These are phyloP conservation scores for Illadopsis cleaveri DNA, from an alignment of 2,113 vertebrate genomes.

Conservation along the genomic window DNA sequence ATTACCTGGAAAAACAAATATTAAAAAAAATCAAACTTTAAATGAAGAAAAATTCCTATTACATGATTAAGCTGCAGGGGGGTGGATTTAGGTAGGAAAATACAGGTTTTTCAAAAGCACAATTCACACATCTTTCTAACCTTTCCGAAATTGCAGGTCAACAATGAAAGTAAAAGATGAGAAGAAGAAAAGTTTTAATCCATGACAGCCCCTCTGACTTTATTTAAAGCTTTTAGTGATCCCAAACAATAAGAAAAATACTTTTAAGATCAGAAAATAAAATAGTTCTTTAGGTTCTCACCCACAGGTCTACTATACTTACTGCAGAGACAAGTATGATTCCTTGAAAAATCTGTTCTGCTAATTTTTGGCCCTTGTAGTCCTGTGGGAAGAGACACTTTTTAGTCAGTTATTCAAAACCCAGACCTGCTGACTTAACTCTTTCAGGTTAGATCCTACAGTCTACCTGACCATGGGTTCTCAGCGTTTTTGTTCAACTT, in stretches of 20 bases:
- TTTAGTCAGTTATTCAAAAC: background rate
- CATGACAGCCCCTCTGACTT: background rate
- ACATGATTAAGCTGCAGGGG: background rate
- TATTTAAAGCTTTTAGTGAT: background rate
- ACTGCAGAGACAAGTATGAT: conserved; percentile 95
- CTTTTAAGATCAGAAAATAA: background rate
- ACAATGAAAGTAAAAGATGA: background rate
- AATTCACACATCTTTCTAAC: background rate
- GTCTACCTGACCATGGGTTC: background rate
- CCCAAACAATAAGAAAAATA: background rate
- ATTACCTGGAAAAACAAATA: conserved; percentile 77
- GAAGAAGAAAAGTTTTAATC: background rate
- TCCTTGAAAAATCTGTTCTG: conserved; percentile 97
- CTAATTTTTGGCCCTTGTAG: conserved; percentile 96
- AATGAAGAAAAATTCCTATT: background rate
- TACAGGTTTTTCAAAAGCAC: background rate
- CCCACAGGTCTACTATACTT: conserved; percentile 52
- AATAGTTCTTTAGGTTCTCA: background rate
- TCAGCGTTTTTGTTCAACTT: background rate
- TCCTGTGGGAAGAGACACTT: conserved; percentile 74
- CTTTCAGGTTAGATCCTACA: background rate
- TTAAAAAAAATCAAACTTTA: background rate
- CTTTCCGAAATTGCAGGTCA: background rate
- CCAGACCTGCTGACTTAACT: background rate
- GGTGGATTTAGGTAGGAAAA: background rate